Percentiles rank a stretch among this genome's conserved stretches.
Evolutionary conservation across 2,797 vertebrate genomes (phyloP).

Genomic region (Fundulus diaphanus): DNA sequence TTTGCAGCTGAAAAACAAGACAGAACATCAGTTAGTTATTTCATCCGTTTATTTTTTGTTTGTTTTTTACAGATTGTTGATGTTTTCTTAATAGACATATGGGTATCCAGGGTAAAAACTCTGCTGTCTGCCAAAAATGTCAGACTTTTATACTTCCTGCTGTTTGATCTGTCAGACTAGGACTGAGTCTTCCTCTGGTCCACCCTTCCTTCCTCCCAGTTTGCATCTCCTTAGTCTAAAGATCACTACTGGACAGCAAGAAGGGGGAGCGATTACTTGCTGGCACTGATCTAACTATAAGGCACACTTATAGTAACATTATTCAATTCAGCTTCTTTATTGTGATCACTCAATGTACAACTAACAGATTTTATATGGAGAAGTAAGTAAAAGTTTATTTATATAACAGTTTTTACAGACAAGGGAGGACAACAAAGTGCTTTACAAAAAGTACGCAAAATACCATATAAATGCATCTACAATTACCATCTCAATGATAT

Average conservation of each 20-base stretch:
- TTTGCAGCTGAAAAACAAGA: slow-evolving; percentile 87
- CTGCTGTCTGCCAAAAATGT: slow-evolving; percentile 38
- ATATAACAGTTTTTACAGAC: too few relatives aligned
- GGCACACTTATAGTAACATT: background rate
- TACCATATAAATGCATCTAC: too few relatives aligned
- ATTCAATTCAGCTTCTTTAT: background rate
- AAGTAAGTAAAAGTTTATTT: too few relatives aligned
- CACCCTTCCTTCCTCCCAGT: slow-evolving; percentile 38
- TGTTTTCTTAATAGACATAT: slow-evolving; percentile 17
- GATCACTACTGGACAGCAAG: slow-evolving; percentile 20
- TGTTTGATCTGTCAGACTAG: slow-evolving; percentile 41
- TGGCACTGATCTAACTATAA: slow-evolving; percentile 16
- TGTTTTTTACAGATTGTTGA: slow-evolving; percentile 4
- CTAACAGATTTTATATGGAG: background rate
- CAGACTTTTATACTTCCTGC: slow-evolving; percentile 29
- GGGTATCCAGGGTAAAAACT: slow-evolving; percentile 44
- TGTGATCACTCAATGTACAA: background rate
- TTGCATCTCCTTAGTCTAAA: slow-evolving; percentile 23
- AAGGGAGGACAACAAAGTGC: too few relatives aligned
- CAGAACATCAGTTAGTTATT: background rate
- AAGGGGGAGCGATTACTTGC: slow-evolving; percentile 13
- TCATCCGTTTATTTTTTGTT: background rate
- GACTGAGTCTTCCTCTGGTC: slow-evolving; percentile 58
- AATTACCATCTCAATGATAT: too few relatives aligned
- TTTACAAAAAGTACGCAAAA: too few relatives aligned